Conservation (phyloP, 2,888 invertebrate genomes). For the Drosophila tripunctata region DNA sequence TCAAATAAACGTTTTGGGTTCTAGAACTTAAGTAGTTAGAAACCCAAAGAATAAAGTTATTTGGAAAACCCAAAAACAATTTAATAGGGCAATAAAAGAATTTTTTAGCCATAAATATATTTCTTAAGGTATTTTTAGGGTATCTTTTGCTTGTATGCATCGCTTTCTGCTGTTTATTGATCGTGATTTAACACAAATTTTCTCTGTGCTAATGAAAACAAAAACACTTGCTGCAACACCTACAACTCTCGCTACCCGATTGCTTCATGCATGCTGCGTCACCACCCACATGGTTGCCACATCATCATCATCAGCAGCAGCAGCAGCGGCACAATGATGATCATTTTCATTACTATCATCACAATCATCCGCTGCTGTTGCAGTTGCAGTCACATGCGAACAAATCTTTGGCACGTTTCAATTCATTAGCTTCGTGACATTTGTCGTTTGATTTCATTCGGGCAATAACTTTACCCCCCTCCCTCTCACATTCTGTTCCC, state of each 20-base stretch:
- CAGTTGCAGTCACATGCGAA: slow-evolving; percentile 54
- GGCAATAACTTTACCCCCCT: slow-evolving; percentile 59
- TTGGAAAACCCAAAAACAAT: too few relatives aligned
- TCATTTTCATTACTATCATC: slow-evolving; percentile 10
- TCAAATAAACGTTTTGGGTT: too few relatives aligned
- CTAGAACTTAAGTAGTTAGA: too few relatives aligned
- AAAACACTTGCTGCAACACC: slow-evolving; percentile 33
- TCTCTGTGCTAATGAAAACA: slow-evolving; percentile 36
- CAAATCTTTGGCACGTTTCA: slow-evolving; percentile 78
- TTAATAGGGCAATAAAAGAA: too few relatives aligned
- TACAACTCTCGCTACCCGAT: neutral
- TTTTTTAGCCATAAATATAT: too few relatives aligned
- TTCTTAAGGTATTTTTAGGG: neutral
- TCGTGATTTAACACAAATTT: slow-evolving; percentile 5
- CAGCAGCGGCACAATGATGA: slow-evolving; percentile 11
- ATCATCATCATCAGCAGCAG: slow-evolving; percentile 18
- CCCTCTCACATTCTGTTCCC: neutral
- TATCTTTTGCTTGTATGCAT: neutral
- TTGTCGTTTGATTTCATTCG: slow-evolving; percentile 76
- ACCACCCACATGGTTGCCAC: slow-evolving; percentile 20
- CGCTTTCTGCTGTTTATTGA: neutral
- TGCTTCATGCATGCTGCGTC: neutral
- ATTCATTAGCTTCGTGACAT: slow-evolving; percentile 79
- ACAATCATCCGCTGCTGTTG: slow-evolving; percentile 33
- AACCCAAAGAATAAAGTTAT: too few relatives aligned